Evolutionary conservation across 1,140 invertebrate species (phyloP), one percentile per base, ranked within the genome.

Genomic region (Danaus melanippus): DNA sequence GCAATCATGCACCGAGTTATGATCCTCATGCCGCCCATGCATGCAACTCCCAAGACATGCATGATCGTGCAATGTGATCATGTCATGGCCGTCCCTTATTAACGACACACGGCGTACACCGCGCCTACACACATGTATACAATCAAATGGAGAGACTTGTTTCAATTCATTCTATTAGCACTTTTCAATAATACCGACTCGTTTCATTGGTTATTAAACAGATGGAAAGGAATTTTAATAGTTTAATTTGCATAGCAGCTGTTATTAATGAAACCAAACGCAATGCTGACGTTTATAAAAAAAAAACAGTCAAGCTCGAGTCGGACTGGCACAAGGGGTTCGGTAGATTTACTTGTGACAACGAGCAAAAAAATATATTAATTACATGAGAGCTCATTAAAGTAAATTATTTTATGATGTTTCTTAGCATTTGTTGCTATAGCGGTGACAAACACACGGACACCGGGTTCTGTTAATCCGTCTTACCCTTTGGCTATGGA

Each of bases 71-170:
- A 53, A 42, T 53, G 43, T 47, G 52, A 17, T 58, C 66, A 60
- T 58, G 57, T 55, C 51, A 56, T 66, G 74, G 69, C 70, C 71
- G 62, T 59, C 69, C 55, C 56, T 79, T 79, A 80, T 79, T 76
- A 76, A 80, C 77, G 71, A 61, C 46, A 57, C 53, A 53, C 54
- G 61, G 66, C 68, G 54, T 67, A 67, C 69, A 69, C 71, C 71
- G 62, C 71, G 64, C 70, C 72, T 65, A 71, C 73, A 64, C 69
- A 63, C 66, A 32, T 32, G 21, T 32, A 76, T 65, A 74, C 71
- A 74, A 78, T 74, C 75, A 75, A 32, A 78, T 75, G 72, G 74
- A 64, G 48, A 68, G 64, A 67, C 69, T 66, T 59, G 66, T 66
- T 67, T 45, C 42, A 50, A 57, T 61, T 56, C 58, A 53, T 58